Evolutionary conservation across 2,113 vertebrate genomes (phyloP).

Genomic region (Prionailurus viverrinus): DNA sequence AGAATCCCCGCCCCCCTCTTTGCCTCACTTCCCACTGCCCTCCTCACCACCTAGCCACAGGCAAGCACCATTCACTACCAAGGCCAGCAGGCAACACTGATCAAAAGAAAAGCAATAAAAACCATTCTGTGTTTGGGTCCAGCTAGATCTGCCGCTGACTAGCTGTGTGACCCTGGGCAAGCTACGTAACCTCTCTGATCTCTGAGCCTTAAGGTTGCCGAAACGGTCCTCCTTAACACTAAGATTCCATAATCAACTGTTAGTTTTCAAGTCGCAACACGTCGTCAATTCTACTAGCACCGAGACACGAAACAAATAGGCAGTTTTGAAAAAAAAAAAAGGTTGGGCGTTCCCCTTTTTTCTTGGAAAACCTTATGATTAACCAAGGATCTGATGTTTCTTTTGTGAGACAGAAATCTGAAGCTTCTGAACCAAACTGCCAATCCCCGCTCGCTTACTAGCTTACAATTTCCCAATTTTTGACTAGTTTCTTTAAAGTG

Average conservation of each 20-base stretch:
- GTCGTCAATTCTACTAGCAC: not conserved
- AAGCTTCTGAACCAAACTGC: constrained; percentile 21
- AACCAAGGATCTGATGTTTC: not conserved
- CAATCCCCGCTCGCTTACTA: constrained; percentile 21
- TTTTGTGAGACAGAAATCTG: constrained; percentile 55
- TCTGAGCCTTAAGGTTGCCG: not conserved
- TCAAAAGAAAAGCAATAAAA: not conserved
- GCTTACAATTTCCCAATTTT: constrained; percentile 48
- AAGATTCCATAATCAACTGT: not conserved
- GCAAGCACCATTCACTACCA: not conserved
- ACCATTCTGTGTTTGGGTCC: not conserved
- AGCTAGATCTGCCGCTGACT: not conserved
- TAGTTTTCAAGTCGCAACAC: not conserved
- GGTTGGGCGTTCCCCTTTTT: not conserved
- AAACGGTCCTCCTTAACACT: not conserved
- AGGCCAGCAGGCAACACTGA: not conserved
- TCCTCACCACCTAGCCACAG: not conserved
- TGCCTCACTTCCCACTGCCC: not conserved
- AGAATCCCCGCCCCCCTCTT: not conserved
- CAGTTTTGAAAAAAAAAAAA: not conserved
- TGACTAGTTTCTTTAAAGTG: constrained; percentile 52
- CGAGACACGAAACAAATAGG: constrained; percentile 1
- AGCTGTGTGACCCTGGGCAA: not conserved
- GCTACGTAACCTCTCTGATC: not conserved
- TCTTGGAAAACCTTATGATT: not conserved